phyloP scores from a whole-genome alignment of 2,797 vertebrate genomes.

The Gymnoscopelus braueri region DNA sequence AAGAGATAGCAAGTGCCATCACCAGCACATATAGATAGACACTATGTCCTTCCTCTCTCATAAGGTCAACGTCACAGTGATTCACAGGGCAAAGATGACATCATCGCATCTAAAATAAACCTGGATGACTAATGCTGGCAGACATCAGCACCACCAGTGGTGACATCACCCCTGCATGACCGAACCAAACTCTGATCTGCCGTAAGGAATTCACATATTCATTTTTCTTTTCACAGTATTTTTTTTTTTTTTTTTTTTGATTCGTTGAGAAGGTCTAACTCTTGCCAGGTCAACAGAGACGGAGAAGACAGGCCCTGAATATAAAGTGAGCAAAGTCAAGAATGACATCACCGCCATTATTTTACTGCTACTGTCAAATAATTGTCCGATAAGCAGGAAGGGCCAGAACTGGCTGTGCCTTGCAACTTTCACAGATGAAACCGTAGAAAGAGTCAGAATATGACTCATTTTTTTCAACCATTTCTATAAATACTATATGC shows the following conservation, averaged over 20 bases:
- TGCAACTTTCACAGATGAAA: too few relatives aligned
- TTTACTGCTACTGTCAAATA: constrained; percentile 1
- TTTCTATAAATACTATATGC: neutral
- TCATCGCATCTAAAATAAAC: constrained; percentile 49
- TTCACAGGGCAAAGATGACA: constrained; percentile 53
- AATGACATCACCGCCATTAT: constrained; percentile 1
- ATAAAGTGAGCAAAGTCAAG: neutral
- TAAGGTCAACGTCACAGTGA: constrained; percentile 48
- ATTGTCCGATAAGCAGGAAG: neutral
- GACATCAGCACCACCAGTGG: constrained; percentile 30
- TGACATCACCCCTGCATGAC: constrained; percentile 56
- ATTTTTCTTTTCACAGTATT: constrained; percentile 50
- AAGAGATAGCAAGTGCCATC: neutral
- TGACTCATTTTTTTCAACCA: too few relatives aligned
- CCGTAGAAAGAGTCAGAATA: too few relatives aligned
- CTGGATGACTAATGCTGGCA: constrained; percentile 54
- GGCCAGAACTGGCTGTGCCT: too few relatives aligned
- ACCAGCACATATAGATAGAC: neutral
- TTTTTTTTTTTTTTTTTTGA: neutral
- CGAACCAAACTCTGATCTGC: constrained; percentile 34
- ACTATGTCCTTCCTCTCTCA: constrained; percentile 1
- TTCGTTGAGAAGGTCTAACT: neutral
- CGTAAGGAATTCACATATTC: constrained; percentile 53
- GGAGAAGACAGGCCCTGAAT: neutral
- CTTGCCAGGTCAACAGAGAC: constrained; percentile 2